These are phyloP conservation scores for Mixornis gularis DNA, from an alignment of 2,113 vertebrate genomes.

Conservation along the genomic window DNA sequence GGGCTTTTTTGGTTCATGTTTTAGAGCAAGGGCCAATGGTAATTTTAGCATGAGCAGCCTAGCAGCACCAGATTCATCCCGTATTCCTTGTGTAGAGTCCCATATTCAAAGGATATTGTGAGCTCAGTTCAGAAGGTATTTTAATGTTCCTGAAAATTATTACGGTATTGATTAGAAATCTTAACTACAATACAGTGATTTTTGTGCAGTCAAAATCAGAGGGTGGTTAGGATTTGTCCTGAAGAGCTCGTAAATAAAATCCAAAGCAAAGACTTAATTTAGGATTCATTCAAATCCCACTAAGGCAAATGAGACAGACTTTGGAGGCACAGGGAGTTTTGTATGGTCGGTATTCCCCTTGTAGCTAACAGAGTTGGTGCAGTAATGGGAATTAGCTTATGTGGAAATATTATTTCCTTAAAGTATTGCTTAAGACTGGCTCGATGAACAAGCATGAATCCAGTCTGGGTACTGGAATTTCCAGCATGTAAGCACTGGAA, in stretches of 20 bases:
- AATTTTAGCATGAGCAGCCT: not conserved
- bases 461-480: not conserved
- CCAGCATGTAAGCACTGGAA: not conserved
- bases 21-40: conserved; percentile 7
- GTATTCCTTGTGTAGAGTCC: not conserved
- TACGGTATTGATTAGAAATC: not conserved
- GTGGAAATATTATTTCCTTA: not conserved
- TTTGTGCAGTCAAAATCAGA: not conserved
- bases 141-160: not conserved
- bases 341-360: not conserved
- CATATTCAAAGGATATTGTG: accelerated
- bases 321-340: not conserved
- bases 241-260: not conserved
- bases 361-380: not conserved
- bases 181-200: not conserved
- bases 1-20: conserved; percentile 2
- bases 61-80: not conserved
- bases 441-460: not conserved
- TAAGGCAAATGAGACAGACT: not conserved
- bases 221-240: not conserved
- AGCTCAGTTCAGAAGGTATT: not conserved
- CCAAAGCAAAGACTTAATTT: not conserved
- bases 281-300: not conserved
- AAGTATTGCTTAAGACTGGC: not conserved
- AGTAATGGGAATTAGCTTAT: not conserved